A percentile compares a stretch with the other conserved stretches of the same genome.
Evolutionary conservation across 2,113 vertebrate genomes (phyloP).

Genomic region (Amphiprion percula): DNA sequence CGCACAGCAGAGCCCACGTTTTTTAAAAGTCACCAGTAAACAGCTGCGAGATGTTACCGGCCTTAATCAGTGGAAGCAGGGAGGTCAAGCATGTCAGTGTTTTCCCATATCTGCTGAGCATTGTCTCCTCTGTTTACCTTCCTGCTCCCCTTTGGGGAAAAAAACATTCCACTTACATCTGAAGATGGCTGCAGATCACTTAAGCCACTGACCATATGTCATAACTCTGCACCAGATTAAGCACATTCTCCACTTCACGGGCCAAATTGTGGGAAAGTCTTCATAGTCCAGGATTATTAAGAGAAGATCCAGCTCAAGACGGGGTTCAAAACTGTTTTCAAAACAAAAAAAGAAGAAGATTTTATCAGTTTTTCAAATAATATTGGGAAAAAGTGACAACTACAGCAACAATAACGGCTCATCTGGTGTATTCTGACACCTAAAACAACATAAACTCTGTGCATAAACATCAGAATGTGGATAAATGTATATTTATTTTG

Average conservation of each 20-base stretch:
- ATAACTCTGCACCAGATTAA: constrained; percentile 74
- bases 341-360: background rate
- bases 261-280: constrained; percentile 64
- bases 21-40: constrained; percentile 13
- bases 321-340: background rate
- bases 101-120: constrained; percentile 69
- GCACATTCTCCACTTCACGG: constrained; percentile 74
- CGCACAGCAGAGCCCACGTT: background rate
- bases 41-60: constrained; percentile 74
- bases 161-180: constrained; percentile 69
- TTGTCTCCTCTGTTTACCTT: constrained; percentile 77
- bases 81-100: constrained; percentile 74
- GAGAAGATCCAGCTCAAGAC: constrained; percentile 1
- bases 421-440: no score
- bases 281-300: background rate
- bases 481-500: no score
- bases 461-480: background rate
- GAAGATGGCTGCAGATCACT: constrained; percentile 68
- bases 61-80: constrained; percentile 57
- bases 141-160: constrained; percentile 49
- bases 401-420: no score
- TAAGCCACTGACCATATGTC: constrained; percentile 80
- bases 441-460: no score
- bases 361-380: no score
- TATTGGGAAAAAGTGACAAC: no score